phyloP scores from a whole-genome alignment of 2,888 invertebrate genomes.

The Andrena bucephala region DNA sequence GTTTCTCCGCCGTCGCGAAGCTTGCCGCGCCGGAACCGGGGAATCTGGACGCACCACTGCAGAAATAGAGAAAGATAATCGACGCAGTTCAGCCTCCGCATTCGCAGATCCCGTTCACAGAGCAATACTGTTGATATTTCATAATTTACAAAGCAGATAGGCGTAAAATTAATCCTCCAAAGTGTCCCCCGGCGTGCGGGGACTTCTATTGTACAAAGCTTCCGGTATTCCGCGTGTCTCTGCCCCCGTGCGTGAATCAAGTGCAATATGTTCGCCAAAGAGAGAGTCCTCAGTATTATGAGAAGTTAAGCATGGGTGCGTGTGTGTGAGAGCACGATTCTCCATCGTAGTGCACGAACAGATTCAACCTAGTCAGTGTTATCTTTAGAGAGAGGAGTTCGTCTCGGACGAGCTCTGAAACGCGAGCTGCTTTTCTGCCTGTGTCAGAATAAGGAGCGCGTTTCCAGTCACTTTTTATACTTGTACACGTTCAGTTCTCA shows the following conservation, averaged over 20 bases:
- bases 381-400: not conserved
- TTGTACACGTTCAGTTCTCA: not conserved
- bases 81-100: not conserved
- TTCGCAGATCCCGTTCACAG: not conserved
- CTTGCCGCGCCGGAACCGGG: not conserved
- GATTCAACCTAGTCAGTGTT: not conserved
- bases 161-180: not conserved
- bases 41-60: not conserved
- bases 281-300: constrained; percentile 27
- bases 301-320: constrained; percentile 16
- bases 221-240: constrained; percentile 1
- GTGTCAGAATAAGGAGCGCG: not conserved
- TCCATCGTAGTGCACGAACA: constrained; percentile 18
- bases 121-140: constrained; percentile 1
- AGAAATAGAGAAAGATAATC: not conserved
- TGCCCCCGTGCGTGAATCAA: constrained; percentile 23
- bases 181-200: not conserved
- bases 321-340: constrained; percentile 33
- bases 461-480: constrained; percentile 16
- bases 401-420: not conserved
- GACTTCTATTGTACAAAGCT: constrained; percentile 8
- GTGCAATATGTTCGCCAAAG: constrained; percentile 15
- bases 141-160: not conserved
- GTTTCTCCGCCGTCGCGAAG: not conserved
- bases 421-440: not conserved